Base-by-base conservation (phyloP, 2,113 vertebrate genomes). In the Melanocharis versteri region DNA sequence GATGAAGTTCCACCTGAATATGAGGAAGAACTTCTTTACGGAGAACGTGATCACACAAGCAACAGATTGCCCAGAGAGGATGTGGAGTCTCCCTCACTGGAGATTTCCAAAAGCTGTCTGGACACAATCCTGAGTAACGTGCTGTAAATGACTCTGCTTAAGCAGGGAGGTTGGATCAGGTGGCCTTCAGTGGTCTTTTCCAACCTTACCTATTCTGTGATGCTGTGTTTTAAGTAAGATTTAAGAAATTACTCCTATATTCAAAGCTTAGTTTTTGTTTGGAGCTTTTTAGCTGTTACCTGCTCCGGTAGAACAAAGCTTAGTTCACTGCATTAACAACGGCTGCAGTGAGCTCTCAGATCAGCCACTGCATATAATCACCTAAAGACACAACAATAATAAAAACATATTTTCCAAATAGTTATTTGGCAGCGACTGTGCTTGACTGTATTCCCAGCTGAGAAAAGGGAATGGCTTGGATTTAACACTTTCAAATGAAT, bases 291-390 rank as follows among this genome's bases (percentile, higher is more conserved):
- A 92, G 61, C 53, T 89, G 61, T 83, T 97, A 93, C 61, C 54
- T 85, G 40, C 27, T 82, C 56, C n/a, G 13, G 39, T 21, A 69
- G 53, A 83, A 37, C 70, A 79, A 60, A 90, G 42, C n/a, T 56
- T 60, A 90, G 58, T 60, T 76, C 73, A 13, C 33, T 95, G 83
- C 48, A 51, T 37, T 83, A 42, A 24, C 24, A 83, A 28, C 81
- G 61, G 60, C 61, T 82, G 19, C 47, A 76, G 53, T 65, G 88
- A 80, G 76, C 51, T 94, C 93, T 95, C 95, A 95, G 90, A 83
- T 85, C 82, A 95, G 90, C 93, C 83, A 93, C 95, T 92, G 94
- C 33, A 20, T 72, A 71, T 71, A 96, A 92, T 93, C 95, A 97
- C 70, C 60, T 95, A 80, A 96, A 97, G 87, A 92, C 42, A 92